Base-by-base conservation (phyloP, 2,797 vertebrate genomes). In the Falco novaeseelandiae region DNA sequence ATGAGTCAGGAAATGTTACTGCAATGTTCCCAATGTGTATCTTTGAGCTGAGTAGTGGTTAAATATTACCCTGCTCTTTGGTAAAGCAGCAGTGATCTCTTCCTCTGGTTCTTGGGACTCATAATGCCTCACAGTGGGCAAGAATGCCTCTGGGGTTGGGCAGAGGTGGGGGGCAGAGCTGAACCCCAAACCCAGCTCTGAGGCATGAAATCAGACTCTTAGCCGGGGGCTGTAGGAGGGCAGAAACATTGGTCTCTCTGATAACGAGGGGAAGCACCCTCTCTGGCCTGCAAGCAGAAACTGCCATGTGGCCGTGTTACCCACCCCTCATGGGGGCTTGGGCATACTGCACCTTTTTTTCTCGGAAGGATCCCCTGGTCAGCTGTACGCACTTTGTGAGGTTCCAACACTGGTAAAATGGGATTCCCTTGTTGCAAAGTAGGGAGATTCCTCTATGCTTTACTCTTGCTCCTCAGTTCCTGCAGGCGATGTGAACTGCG, bases 401-500 rank as follows among this genome's bases (percentile, higher is more conserved):
- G 21, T 36, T 7, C 16, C 17, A 83, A 5, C 12, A 36, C 7
- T 27, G 19, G 16, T 9, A 49, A 46, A 59, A 66, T 27, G 21
- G 8, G 3, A 49, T 46, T 67, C 87, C 25, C 17, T 30, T 71
- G 14, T 16, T 58, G 13, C 29, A 36, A 42, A 44, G 7, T 26
- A 79, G 51, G 49, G 25, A 61, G 23, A 51, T 15, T 17, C 3
- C 10, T 85, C 38, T 63, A 8, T 5, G 9, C 13, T 54, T 27
- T 54, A 3, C 10, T 46, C 10, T 52, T 74, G 32, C 9, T 62
- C 58, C 27, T 55, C 15, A 14, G 10, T 23, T 87, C 23, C 63
- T 40, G 12, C 44, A 16, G 34, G 27, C 63, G 12, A 23, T 59
- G 15, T 29, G 46, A 22, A 46, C 27, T 32, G 8, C 0, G 0